Conservation (phyloP, 1,140 invertebrate species). For the Hestina assimilis region DNA sequence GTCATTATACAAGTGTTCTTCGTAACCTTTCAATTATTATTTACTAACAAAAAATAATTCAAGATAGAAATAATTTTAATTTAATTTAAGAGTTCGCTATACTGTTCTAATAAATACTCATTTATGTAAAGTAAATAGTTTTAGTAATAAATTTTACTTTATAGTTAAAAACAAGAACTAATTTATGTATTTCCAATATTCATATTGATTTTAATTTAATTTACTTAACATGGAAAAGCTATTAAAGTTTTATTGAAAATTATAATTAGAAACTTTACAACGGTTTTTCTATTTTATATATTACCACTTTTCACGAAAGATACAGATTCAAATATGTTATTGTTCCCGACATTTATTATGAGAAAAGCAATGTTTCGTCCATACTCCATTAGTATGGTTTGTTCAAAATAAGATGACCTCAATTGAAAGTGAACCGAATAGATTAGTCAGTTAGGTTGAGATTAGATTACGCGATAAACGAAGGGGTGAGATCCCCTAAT, state of each 20-base stretch:
- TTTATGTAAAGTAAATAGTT: too few species aligned
- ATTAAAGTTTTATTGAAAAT: neutral
- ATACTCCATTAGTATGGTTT: neutral
- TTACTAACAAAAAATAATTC: too few species aligned
- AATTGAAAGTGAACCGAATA: constrained; percentile 25
- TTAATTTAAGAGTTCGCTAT: too few species aligned
- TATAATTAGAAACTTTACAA: neutral
- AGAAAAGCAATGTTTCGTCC: neutral
- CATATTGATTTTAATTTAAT: neutral
- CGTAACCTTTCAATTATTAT: too few species aligned
- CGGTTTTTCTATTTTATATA: neutral
- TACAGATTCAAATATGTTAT: constrained; percentile 22
- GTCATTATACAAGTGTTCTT: too few species aligned
- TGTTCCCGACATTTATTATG: neutral
- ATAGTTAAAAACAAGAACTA: too few species aligned
- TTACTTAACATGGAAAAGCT: neutral
- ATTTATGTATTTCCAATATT: too few species aligned
- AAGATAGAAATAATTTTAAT: too few species aligned
- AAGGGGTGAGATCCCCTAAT: constrained; percentile 48
- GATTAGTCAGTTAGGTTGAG: neutral
- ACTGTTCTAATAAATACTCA: too few species aligned
- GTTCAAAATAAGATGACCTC: neutral
- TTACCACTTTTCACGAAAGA: neutral
- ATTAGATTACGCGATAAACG: neutral
- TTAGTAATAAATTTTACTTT: too few species aligned